phyloP scores from a whole-genome alignment of 2,797 vertebrate genomes.

The Sebastolobus alascanus region DNA sequence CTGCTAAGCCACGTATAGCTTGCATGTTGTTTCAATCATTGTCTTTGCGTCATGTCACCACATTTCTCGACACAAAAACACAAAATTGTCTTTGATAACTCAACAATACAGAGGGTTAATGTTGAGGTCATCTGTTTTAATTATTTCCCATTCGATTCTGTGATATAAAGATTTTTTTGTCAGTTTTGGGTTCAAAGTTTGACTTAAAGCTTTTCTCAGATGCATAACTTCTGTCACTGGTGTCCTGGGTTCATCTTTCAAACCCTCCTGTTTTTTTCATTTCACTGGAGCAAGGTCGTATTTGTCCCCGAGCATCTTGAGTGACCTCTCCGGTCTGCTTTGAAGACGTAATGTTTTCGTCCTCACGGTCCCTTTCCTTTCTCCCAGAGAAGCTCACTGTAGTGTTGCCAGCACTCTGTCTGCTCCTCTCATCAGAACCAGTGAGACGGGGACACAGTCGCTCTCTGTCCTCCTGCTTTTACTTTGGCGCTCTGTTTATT shows the following conservation, averaged over 20 bases:
- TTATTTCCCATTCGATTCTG: no score
- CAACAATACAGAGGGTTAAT: no score
- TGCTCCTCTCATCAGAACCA: slow-evolving; percentile 80
- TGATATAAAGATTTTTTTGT: no score
- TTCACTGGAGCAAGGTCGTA: slow-evolving; percentile 27
- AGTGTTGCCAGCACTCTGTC: slow-evolving; percentile 73
- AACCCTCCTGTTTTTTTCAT: neutral
- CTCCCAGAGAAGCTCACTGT: slow-evolving; percentile 59
- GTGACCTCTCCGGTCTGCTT: slow-evolving; percentile 66
- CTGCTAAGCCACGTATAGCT: no score
- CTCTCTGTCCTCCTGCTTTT: slow-evolving; percentile 70
- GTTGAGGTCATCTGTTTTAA: no score
- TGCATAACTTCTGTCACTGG: neutral
- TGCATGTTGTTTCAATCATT: no score
- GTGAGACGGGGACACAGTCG: slow-evolving; percentile 63
- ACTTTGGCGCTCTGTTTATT: slow-evolving; percentile 69
- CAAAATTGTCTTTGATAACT: no score
- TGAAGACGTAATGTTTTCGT: slow-evolving; percentile 70
- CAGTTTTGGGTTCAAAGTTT: neutral
- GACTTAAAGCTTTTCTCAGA: neutral
- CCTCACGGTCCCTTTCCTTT: slow-evolving; percentile 55
- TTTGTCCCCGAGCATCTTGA: slow-evolving; percentile 46
- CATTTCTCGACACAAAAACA: no score
- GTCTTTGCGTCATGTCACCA: no score
- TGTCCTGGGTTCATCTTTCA: slow-evolving; percentile 16